Evolutionary conservation across 2,888 invertebrate species (phyloP).

Genomic region (Archips xylosteana): DNA sequence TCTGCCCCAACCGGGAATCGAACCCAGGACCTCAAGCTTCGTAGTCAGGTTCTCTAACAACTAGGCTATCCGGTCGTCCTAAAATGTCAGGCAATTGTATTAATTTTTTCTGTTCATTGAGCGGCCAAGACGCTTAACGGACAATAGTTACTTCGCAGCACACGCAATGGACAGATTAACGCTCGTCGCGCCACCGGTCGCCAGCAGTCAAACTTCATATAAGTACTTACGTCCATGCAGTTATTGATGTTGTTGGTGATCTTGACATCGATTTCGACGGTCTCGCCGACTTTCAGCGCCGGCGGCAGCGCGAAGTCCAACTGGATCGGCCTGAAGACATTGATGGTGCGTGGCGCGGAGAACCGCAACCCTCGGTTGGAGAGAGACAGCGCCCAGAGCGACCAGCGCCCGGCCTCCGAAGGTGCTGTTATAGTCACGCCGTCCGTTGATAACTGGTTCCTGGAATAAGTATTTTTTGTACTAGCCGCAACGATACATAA

Average conservation of each 20-base stretch:
- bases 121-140: too few species aligned
- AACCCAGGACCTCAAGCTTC: too few species aligned
- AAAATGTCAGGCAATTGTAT: too few species aligned
- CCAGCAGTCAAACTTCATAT: too few species aligned
- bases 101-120: too few species aligned
- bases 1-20: too few species aligned
- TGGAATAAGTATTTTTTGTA: constrained; percentile 53
- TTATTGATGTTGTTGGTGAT: constrained; percentile 89
- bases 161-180: too few species aligned
- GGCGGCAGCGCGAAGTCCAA: constrained; percentile 87
- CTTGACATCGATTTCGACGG: constrained; percentile 88
- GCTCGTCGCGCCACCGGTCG: too few species aligned
- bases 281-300: constrained; percentile 87
- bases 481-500: background rate
- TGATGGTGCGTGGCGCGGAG: constrained; percentile 85
- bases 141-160: too few species aligned
- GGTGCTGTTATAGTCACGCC: constrained; percentile 86
- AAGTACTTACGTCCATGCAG: constrained; percentile 88
- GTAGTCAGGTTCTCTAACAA: too few species aligned
- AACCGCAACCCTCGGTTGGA: constrained; percentile 82
- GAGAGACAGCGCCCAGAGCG: constrained; percentile 87
- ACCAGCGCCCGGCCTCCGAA: constrained; percentile 87
- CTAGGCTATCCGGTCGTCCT: too few species aligned
- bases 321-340: constrained; percentile 87
- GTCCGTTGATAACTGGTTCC: constrained; percentile 85